Evolutionary conservation across 1,140 invertebrate genomes (phyloP).

Genomic region (Adoxophyes honmai): DNA sequence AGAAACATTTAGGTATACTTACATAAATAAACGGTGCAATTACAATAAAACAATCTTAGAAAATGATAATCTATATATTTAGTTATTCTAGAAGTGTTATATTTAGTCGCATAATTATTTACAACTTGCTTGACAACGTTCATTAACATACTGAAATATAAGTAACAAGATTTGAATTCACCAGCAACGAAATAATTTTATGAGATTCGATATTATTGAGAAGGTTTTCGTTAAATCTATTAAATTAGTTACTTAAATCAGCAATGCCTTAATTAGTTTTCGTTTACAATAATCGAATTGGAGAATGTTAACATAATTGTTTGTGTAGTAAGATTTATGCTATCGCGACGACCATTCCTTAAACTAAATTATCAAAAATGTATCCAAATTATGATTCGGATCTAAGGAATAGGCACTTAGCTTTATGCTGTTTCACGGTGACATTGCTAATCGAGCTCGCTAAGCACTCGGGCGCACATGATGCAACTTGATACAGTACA

Average conservation of each 20-base stretch:
- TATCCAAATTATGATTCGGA: too few relatives aligned
- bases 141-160: slow-evolving; percentile 14
- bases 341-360: too few relatives aligned
- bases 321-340: too few relatives aligned
- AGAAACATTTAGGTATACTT: too few relatives aligned
- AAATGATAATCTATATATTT: slow-evolving; percentile 58
- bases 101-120: slow-evolving; percentile 53
- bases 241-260: too few relatives aligned
- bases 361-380: too few relatives aligned
- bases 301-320: too few relatives aligned
- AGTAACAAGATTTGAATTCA: slow-evolving; percentile 5
- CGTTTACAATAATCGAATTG: too few relatives aligned
- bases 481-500: slow-evolving; percentile 10
- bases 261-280: too few relatives aligned
- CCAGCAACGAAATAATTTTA: slow-evolving; percentile 2
- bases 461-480: slow-evolving; percentile 3
- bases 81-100: slow-evolving; percentile 49
- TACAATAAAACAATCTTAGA: slow-evolving; percentile 30
- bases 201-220: slow-evolving; percentile 15
- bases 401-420: not conserved
- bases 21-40: too few relatives aligned
- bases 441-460: not conserved
- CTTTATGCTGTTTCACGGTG: not conserved
- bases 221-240: not conserved
- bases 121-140: slow-evolving; percentile 39